Base-by-base conservation (phyloP, 2,113 vertebrate species). In the Stomatorhinus ivindoensis region DNA sequence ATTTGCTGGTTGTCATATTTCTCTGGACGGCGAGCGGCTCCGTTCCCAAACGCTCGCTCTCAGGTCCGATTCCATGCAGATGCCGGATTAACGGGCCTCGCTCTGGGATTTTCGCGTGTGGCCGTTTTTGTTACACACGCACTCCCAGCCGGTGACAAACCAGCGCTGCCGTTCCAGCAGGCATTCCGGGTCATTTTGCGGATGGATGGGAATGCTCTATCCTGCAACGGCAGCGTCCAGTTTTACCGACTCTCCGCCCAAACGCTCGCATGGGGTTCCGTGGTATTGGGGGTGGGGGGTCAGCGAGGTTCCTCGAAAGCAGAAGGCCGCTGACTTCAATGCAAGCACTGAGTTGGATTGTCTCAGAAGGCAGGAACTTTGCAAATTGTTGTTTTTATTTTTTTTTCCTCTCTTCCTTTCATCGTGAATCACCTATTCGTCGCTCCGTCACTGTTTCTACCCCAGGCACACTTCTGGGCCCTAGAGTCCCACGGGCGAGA, bases 101-200 rank as follows among this genome's bases (percentile, higher is more conserved):
- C 47, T 48, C 7, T 80, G 69, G 31, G 11, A 61, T 42, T 21
- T 44, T 61, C 19, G 0, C 47, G 39, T n/a, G 44, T 47, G 42
- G 31, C 17, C 39, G 4, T 10, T 83, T 83, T 11, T 9, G n/a
- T 11, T 84, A 4, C 47, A 8, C 44, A 76, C 27, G 46, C 61
- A 88, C 65, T 31, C 87, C 1, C 2, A 76, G 15, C n/a, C 46
- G n/a, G 19, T 31, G 35, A 53, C 87, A 87, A 76, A 87, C 85
- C 53, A 39, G 31, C 11, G 19, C 24, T 44, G 19, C n/a, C 8
- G 19, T 15, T 73, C 27, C 84, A 24, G 13, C 31, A 58, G 4
- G 83, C 88, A 90, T 92, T 91, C 83, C 44, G 27, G 15, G 17
- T 86, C 91, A 90, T 90, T 65, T 58, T 92, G 90, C 73, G 90